Evolutionary conservation across 2,797 vertebrate genomes (phyloP).

Genomic region (Numenius phaeopus): DNA sequence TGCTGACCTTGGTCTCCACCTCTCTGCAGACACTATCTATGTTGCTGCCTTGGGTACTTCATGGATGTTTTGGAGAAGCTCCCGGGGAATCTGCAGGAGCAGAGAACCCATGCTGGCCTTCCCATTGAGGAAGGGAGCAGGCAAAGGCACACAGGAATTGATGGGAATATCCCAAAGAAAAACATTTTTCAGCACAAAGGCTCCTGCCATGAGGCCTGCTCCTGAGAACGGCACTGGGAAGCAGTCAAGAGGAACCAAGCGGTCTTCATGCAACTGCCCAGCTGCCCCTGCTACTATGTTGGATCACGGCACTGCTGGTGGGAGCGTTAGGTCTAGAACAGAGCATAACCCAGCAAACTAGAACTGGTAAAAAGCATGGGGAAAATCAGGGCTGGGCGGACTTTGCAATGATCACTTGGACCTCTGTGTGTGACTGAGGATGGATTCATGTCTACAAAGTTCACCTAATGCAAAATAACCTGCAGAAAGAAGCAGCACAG

Average conservation of each 20-base stretch:
- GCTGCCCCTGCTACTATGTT: background rate
- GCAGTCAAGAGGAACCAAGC: background rate
- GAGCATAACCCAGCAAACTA: background rate
- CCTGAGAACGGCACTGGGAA: background rate
- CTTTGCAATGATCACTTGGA: background rate
- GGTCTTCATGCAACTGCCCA: background rate
- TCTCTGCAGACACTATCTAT: background rate
- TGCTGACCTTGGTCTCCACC: background rate
- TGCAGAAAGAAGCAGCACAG: background rate
- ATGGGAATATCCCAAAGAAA: background rate
- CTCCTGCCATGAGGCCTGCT: background rate
- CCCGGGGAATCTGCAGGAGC: background rate
- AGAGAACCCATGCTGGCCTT: background rate
- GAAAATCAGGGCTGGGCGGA: background rate
- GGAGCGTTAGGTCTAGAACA: background rate
- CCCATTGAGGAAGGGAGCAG: background rate
- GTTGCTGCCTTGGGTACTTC: background rate
- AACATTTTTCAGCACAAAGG: background rate
- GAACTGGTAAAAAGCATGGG: background rate
- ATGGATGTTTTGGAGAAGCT: background rate
- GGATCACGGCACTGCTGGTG: background rate
- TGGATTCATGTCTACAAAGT: background rate
- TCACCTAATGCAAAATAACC: background rate
- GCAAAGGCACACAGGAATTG: background rate
- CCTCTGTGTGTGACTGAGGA: background rate